Percentiles rank a stretch among this genome's conserved stretches.
Evolutionary conservation across 1,140 invertebrate species (phyloP).

Genomic region (Drosophila carrolli): DNA sequence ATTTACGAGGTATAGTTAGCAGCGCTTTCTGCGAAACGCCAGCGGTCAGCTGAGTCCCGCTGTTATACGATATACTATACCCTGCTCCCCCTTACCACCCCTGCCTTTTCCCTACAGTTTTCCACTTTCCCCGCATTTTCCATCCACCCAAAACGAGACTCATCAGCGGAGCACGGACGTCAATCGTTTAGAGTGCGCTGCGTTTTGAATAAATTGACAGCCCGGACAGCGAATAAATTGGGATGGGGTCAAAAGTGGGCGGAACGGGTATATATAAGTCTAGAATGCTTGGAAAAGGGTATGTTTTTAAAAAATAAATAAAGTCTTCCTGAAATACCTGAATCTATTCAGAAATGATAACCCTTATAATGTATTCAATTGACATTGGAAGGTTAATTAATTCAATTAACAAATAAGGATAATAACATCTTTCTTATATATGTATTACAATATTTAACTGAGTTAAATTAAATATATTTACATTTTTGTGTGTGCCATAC

Average conservation of each 20-base stretch:
- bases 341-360: no score
- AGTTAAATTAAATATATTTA: not conserved
- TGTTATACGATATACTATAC: conserved; percentile 7
- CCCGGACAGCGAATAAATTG: conserved; percentile 8
- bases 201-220: conserved; percentile 61
- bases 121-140: not conserved
- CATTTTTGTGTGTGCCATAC: not conserved
- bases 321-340: no score
- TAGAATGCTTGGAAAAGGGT: not conserved
- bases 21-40: conserved; percentile 47
- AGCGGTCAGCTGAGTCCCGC: conserved; percentile 44
- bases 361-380: no score
- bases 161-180: conserved; percentile 38
- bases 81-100: no score
- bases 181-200: conserved; percentile 55
- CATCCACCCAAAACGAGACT: not conserved
- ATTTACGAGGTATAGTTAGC: conserved; percentile 57
- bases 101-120: not conserved
- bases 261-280: conserved; percentile 16
- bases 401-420: no score
- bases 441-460: no score
- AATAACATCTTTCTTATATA: no score
- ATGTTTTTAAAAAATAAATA: not conserved
- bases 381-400: no score
- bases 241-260: not conserved